Evolutionary conservation across 2,113 vertebrate species (phyloP).

Genomic region (Struthio camelus): DNA sequence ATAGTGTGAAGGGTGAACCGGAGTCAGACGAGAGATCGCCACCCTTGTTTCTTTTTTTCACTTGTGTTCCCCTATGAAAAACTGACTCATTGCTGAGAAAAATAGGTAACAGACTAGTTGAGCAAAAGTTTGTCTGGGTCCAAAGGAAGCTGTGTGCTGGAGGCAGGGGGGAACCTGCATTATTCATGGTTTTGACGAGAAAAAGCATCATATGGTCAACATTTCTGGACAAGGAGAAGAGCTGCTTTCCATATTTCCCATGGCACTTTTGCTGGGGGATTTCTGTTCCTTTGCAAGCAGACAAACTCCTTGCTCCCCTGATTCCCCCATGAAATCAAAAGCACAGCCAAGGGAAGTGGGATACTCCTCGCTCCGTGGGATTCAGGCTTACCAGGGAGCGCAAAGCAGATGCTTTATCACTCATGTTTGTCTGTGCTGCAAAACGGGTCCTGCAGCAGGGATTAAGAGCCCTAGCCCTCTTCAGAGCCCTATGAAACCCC

Average conservation of each 20-base stretch:
- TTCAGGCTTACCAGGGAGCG: not conserved
- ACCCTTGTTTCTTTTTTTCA: not conserved
- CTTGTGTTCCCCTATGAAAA: rapidly evolving
- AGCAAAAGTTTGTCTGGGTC: not conserved
- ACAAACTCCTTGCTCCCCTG: not conserved
- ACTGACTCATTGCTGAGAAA: not conserved
- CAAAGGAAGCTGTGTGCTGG: not conserved
- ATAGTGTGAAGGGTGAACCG: rapidly evolving
- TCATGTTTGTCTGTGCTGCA: not conserved
- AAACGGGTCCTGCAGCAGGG: not conserved
- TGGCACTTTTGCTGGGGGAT: not conserved
- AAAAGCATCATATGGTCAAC: not conserved
- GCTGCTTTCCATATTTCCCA: not conserved
- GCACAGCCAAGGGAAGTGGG: not conserved
- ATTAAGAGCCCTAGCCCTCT: not conserved
- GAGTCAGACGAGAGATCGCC: not conserved
- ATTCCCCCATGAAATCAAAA: rapidly evolving
- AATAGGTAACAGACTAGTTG: not conserved
- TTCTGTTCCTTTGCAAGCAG: not conserved
- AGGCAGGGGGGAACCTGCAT: not conserved
- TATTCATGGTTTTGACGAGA: not conserved
- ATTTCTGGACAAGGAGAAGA: not conserved
- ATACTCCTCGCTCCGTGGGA: not conserved
- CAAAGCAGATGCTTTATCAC: not conserved
- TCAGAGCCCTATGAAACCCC: not conserved